Evolutionary conservation across 2,113 vertebrate species (phyloP).

Genomic region (Caloenas nicobarica): DNA sequence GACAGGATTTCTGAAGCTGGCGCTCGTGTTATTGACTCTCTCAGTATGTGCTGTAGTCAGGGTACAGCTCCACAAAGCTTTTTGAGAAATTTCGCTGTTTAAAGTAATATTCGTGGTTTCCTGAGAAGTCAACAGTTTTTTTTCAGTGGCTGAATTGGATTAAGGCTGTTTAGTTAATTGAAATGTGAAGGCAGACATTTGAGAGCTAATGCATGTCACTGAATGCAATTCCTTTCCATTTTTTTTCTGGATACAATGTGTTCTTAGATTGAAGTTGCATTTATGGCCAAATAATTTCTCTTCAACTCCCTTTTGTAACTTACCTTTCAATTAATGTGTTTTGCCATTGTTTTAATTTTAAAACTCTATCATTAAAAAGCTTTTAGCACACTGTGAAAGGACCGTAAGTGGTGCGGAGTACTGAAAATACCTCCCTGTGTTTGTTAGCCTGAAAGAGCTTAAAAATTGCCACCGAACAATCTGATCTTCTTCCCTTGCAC

Average conservation of each 20-base stretch:
- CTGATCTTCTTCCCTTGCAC: not conserved
- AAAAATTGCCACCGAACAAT: not conserved
- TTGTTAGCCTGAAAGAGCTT: not conserved
- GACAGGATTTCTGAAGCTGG: not conserved
- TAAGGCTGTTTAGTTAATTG: constrained; percentile 5
- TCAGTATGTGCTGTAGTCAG: not conserved
- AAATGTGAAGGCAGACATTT: not conserved
- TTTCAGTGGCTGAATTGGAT: not conserved
- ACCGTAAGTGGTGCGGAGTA: not conserved
- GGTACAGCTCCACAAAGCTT: not conserved
- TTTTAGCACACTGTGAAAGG: not conserved
- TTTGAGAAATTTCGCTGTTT: not conserved
- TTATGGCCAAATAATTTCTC: constrained; percentile 25
- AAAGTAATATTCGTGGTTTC: not conserved
- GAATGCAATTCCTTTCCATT: not conserved
- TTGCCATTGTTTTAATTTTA: constrained; percentile 53
- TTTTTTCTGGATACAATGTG: not conserved
- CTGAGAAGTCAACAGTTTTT: not conserved
- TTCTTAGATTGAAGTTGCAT: not conserved
- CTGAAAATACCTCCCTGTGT: not conserved
- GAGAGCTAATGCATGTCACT: not conserved
- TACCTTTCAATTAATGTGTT: constrained; percentile 31
- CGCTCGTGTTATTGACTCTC: accelerated
- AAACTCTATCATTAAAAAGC: constrained; percentile 17
- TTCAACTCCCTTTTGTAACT: constrained; percentile 7